phyloP scores from a whole-genome alignment of 2,888 invertebrate genomes.

The Drosophila hamatofila region DNA sequence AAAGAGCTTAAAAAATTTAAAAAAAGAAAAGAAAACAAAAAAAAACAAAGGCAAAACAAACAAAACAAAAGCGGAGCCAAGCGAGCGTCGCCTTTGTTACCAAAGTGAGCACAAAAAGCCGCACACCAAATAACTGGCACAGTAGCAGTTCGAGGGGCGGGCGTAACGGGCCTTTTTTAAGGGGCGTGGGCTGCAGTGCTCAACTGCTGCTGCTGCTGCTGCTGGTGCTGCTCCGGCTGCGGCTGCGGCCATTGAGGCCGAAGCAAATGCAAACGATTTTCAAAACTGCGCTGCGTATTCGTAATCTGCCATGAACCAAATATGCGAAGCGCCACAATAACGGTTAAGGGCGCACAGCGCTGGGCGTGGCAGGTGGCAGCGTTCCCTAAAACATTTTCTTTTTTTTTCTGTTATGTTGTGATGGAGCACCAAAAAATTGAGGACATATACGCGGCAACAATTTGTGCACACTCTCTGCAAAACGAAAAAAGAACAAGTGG shows the following conservation, averaged over 20 bases:
- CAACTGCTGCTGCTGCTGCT: not conserved
- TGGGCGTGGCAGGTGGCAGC: constrained; percentile 16
- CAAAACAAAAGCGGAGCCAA: constrained; percentile 50
- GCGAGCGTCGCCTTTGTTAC: constrained; percentile 66
- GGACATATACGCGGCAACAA: constrained; percentile 72
- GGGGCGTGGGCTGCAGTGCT: constrained; percentile 9
- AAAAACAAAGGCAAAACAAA: constrained; percentile 42
- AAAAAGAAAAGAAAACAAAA: constrained; percentile 11
- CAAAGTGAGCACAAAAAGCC: constrained; percentile 71
- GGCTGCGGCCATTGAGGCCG: constrained; percentile 28
- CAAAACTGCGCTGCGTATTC: constrained; percentile 76
- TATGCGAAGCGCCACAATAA: constrained; percentile 62
- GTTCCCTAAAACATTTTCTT: not conserved
- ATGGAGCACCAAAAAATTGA: constrained; percentile 63
- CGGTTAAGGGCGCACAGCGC: constrained; percentile 30
- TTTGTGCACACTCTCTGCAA: constrained; percentile 55
- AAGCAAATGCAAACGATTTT: constrained; percentile 75
- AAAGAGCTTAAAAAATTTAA: constrained; percentile 22
- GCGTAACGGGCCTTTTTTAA: not conserved
- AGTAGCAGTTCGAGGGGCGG: constrained; percentile 31
- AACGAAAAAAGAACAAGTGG: not conserved
- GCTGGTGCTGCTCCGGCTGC: not conserved
- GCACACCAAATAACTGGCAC: constrained; percentile 71
- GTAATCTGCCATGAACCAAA: constrained; percentile 80
- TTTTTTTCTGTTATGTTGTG: constrained; percentile 20